Percentiles rank a stretch among this genome's conserved stretches.
These are phyloP conservation scores for Gadus macrocephalus DNA, from an alignment of 2,113 vertebrate species.

Conservation along the genomic window DNA sequence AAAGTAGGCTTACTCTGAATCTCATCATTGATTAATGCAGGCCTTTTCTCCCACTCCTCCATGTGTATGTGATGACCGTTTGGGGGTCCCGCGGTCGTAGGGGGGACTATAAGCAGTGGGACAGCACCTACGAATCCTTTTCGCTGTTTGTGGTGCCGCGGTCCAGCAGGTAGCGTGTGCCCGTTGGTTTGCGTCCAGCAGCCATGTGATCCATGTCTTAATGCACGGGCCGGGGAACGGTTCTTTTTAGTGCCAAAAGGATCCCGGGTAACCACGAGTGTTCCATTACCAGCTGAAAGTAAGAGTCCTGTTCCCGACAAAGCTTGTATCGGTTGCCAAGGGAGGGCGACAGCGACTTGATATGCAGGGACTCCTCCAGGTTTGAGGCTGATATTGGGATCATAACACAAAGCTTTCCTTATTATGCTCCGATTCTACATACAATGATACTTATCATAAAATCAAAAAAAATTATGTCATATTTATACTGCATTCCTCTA, in stretches of 20 bases:
- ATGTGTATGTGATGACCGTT: accelerated
- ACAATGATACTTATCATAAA: background rate
- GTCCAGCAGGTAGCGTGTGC: constrained; percentile 84
- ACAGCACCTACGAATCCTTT: constrained; percentile 89
- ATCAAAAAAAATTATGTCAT: background rate
- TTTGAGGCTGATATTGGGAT: no score
- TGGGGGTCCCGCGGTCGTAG: constrained; percentile 56
- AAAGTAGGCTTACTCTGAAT: background rate
- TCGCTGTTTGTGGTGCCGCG: constrained; percentile 93
- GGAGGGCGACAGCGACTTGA: background rate
- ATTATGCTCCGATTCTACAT: background rate
- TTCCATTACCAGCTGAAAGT: constrained; percentile 60
- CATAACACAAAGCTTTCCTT: no score
- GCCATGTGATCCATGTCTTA: constrained; percentile 28
- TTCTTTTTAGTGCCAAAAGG: constrained; percentile 21
- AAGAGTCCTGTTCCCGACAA: constrained; percentile 40
- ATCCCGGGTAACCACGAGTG: constrained; percentile 44
- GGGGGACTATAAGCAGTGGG: constrained; percentile 78
- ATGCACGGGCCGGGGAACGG: background rate
- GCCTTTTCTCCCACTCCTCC: background rate
- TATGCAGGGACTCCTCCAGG: background rate
- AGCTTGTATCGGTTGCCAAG: constrained; percentile 3
- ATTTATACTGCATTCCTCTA: background rate
- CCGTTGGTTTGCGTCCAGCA: background rate
- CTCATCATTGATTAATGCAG: background rate